Percentiles rank a stretch among this genome's conserved stretches.
Conservation (phyloP, 2,888 invertebrate species). For the Scelioninae gen. 1 region DNA sequence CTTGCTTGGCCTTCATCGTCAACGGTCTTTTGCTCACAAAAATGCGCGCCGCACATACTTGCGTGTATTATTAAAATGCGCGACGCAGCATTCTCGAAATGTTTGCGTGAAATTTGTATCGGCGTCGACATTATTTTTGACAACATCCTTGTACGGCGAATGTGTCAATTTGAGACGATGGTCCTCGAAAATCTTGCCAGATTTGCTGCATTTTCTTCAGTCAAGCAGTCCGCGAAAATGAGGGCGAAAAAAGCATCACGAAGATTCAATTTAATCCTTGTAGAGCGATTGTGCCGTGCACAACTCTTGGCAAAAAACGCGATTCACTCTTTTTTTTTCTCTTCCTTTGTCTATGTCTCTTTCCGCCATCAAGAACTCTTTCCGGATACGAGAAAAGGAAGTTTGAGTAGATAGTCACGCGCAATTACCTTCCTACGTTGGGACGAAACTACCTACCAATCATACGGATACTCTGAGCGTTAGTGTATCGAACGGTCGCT, state of each 20-base stretch:
- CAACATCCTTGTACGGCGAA: slow-evolving; percentile 31
- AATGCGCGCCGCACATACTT: slow-evolving; percentile 23
- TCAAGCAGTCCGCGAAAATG: slow-evolving; percentile 51
- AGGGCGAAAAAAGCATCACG: slow-evolving; percentile 50
- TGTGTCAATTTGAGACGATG: slow-evolving; percentile 55
- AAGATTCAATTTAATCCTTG: slow-evolving; percentile 65
- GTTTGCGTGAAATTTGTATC: not conserved
- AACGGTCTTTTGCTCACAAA: slow-evolving; percentile 40
- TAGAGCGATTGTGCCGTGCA: slow-evolving; percentile 57
- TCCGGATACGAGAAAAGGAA: slow-evolving; percentile 61
- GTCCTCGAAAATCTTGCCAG: slow-evolving; percentile 24
- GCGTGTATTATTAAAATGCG: slow-evolving; percentile 26
- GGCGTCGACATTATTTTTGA: slow-evolving; percentile 50
- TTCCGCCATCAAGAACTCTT: slow-evolving; percentile 60
- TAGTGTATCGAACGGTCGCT: slow-evolving; percentile 17
- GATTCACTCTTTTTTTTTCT: slow-evolving; percentile 33
- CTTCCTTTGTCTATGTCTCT: slow-evolving; percentile 56
- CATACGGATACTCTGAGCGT: slow-evolving; percentile 27
- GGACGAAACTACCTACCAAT: slow-evolving; percentile 67
- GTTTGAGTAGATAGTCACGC: slow-evolving; percentile 70
- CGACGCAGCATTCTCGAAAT: slow-evolving; percentile 4
- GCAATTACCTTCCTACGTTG: slow-evolving; percentile 67
- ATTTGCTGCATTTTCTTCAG: slow-evolving; percentile 44
- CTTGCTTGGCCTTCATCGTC: slow-evolving; percentile 66
- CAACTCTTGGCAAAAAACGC: slow-evolving; percentile 41